Base-by-base conservation (phyloP, 1,140 invertebrate species). In the Drosophila tristis region DNA sequence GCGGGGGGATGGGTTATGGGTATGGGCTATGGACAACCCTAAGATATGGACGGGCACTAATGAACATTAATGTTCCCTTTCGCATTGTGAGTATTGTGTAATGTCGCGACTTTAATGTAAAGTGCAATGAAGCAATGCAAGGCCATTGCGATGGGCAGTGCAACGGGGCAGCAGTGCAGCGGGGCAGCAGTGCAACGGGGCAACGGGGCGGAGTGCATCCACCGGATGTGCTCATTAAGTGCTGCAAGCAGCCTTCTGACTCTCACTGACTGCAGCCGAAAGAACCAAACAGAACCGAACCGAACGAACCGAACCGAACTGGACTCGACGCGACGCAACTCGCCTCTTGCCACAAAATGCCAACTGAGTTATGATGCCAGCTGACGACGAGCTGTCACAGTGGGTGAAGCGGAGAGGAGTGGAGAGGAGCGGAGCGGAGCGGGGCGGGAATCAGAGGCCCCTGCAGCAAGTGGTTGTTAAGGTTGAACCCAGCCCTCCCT, bases 61-160 rank as follows among this genome's bases (percentile, higher is more conserved):
- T 84, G 84, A 80, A 79, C 74, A 80, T 79, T 89, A 89, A 89
- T 89, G 79, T 78, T 64, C 73, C 13, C 35, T 11, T 13, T 13
- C 35, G 11, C 5, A 11, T 13, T 13, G 2, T 1, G 20, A 20
- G 61, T 64, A 85, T 80, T 80, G 75, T 82, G 74, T 87, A 82
- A 89, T 84, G 84, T 84, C 80, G 79, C 82, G 79, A 87, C 84
- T 89, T 84, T 89, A 89, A 89, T 90, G 68, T 90, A 84, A 77
- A 84, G 85, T 89, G 84, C 84, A 89, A 89, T 89, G 75, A 89
- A 89, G 84, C 84, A 89, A 89, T 82, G 82, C 84, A 75, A 79
- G 71, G 65, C 74, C 45, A 67, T 42, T 47, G 29, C 50, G 16
- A 43, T 35, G 61, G 35, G 25, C 13, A 39, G 11, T 44, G 49